phyloP scores from a whole-genome alignment of 2,797 vertebrate species.

The Philypnodon macrostomus region DNA sequence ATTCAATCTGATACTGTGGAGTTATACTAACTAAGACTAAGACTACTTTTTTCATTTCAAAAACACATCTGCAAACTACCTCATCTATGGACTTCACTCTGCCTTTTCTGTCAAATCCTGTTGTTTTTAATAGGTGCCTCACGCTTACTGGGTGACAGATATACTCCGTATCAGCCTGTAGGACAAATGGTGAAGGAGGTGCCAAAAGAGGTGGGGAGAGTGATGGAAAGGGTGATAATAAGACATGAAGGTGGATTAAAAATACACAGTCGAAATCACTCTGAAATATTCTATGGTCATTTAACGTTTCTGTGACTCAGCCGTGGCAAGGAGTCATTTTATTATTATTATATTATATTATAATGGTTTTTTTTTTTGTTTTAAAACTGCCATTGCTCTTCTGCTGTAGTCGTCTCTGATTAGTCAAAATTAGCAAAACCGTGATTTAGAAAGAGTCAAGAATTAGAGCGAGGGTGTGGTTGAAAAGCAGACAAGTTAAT shows the following conservation, averaged over 20 bases:
- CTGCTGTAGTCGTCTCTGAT: background rate
- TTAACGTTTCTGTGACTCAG: background rate
- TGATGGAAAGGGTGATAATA: conserved; percentile 2
- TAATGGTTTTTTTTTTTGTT: no score
- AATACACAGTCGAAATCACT: background rate
- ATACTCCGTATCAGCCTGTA: conserved; percentile 19
- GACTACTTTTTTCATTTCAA: background rate
- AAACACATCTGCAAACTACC: background rate
- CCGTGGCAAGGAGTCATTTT: no score
- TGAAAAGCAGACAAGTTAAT: conserved; percentile 1
- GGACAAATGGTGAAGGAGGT: background rate
- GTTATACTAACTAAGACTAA: background rate
- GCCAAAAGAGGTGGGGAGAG: background rate
- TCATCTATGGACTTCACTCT: conserved; percentile 2
- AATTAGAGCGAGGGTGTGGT: background rate
- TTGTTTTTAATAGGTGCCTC: conserved; percentile 17
- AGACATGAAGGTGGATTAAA: conserved; percentile 5
- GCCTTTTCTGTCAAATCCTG: conserved; percentile 21
- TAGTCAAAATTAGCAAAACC: no score
- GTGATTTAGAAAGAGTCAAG: background rate
- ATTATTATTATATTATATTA: no score
- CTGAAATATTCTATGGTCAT: background rate
- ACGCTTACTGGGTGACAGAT: conserved; percentile 29
- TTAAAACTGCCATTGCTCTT: background rate
- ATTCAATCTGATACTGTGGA: conserved; percentile 5